phyloP scores from a whole-genome alignment of 2,113 vertebrate genomes.

The Catagonus wagneri region DNA sequence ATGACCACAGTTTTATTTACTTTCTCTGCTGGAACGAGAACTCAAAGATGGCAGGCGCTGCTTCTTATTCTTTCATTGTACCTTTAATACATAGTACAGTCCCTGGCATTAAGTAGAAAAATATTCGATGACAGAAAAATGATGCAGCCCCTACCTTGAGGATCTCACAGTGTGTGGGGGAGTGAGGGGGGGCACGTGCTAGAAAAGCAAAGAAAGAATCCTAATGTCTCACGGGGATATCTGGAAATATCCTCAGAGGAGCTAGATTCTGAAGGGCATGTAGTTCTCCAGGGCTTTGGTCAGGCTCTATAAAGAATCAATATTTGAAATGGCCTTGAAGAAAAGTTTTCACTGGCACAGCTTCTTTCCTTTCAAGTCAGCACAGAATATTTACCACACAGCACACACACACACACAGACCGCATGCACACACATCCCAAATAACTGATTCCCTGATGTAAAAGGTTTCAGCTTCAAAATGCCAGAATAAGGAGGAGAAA shows the following conservation, averaged over 20 bases:
- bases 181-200: fast-evolving
- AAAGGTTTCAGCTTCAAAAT: background rate
- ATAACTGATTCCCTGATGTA: background rate
- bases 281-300: background rate
- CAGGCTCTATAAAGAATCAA: background rate
- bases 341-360: background rate
- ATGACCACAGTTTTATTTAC: background rate
- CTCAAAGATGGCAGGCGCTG: background rate
- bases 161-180: no score
- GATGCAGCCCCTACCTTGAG: background rate
- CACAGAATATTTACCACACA: background rate
- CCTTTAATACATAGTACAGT: background rate
- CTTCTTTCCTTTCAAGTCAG: constrained; percentile 9
- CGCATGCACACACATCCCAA: background rate
- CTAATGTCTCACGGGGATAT: background rate
- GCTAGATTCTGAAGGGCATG: background rate
- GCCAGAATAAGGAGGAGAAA: background rate
- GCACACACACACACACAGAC: background rate
- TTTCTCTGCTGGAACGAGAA: background rate
- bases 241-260: background rate
- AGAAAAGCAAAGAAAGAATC: background rate
- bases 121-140: background rate
- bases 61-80: background rate
- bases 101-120: background rate
- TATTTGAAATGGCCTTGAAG: background rate